A percentile compares a stretch with the other conserved stretches of the same genome.
These are phyloP conservation scores for Chironomus tentans DNA, from an alignment of 2,888 invertebrate genomes.

Conservation along the genomic window DNA sequence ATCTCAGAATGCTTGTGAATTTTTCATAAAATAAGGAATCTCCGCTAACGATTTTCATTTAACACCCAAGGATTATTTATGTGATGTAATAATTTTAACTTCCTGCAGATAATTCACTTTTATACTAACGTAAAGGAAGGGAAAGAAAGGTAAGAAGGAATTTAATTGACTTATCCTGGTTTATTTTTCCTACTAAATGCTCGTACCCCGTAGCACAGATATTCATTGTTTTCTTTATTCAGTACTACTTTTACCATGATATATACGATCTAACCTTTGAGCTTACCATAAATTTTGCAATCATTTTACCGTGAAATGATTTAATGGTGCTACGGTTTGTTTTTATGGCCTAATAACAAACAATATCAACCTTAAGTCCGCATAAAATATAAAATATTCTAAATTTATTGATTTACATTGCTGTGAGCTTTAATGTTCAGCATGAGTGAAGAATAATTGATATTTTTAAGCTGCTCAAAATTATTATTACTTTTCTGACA, in stretches of 20 bases:
- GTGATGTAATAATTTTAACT: neutral
- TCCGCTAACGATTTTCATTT: neutral
- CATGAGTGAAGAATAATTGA: too few relatives aligned
- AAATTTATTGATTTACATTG: neutral
- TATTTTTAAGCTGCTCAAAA: too few relatives aligned
- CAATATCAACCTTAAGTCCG: neutral
- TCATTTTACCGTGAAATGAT: conserved; percentile 24
- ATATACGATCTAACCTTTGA: conserved; percentile 5
- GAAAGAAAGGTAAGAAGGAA: neutral
- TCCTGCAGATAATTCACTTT: neutral
- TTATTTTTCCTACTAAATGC: neutral
- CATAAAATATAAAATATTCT: neutral
- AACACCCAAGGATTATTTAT: neutral
- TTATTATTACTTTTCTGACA: too few relatives aligned
- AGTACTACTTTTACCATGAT: neutral
- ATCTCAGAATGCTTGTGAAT: too few relatives aligned
- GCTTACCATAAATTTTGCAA: conserved; percentile 19
- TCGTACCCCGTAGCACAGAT: neutral
- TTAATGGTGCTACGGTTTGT: conserved; percentile 13
- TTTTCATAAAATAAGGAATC: neutral
- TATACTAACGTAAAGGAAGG: neutral
- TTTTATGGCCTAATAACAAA: neutral
- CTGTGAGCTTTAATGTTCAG: too few relatives aligned
- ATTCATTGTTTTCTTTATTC: neutral
- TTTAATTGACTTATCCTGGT: conserved; percentile 23